Conservation (phyloP, 2,797 vertebrate genomes). For the Pipistrellus nathusii region DNA sequence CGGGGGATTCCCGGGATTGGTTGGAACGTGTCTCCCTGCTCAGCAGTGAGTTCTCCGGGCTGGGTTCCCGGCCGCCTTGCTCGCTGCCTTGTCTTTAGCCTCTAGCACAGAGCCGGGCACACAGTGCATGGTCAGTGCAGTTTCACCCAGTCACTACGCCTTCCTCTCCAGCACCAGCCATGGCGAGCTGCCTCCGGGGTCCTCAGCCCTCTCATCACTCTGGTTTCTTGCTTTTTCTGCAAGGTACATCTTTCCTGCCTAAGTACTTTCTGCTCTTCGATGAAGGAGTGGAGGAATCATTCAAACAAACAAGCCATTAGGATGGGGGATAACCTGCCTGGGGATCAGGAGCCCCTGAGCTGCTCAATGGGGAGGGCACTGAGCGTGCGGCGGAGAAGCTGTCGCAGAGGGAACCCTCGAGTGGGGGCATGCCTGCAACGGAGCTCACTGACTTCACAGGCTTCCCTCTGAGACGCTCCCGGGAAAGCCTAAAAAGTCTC, state of each 20-base stretch:
- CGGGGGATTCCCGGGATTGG: neutral
- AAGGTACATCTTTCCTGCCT: neutral
- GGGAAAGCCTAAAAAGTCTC: slow-evolving; percentile 4
- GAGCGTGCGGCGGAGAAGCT: too few species aligned
- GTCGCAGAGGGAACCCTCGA: neutral
- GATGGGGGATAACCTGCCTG: neutral
- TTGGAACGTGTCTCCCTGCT: neutral
- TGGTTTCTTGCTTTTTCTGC: neutral
- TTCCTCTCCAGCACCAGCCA: neutral
- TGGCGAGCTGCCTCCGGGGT: neutral
- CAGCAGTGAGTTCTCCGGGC: neutral
- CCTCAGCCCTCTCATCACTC: neutral
- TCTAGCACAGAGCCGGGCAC: neutral
- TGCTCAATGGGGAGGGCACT: neutral
- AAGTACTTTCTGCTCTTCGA: neutral
- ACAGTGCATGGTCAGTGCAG: neutral
- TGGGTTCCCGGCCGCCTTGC: neutral
- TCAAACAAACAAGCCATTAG: neutral
- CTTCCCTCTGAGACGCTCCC: neutral
- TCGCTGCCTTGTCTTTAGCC: neutral
- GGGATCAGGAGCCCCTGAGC: rapidly evolving
- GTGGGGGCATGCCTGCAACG: neutral
- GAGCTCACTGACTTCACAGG: neutral
- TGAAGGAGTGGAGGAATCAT: slow-evolving; percentile 1
- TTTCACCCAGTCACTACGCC: neutral